Evolutionary conservation across 2,888 invertebrate genomes (phyloP).

Genomic region (Thymelicus acteon): DNA sequence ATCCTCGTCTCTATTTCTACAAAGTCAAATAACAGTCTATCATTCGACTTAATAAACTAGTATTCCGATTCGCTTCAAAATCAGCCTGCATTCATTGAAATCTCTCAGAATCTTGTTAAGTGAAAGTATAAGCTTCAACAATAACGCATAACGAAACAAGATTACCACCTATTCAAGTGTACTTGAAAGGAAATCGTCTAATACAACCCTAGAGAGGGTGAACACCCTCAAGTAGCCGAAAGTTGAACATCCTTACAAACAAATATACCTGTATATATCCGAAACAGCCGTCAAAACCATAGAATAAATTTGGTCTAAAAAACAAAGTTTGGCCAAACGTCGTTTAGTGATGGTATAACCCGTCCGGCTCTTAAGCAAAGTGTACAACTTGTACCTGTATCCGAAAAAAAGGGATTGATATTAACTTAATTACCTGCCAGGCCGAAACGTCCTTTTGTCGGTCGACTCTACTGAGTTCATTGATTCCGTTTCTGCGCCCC

Average conservation of each 20-base stretch:
- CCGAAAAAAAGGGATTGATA: conserved; percentile 67
- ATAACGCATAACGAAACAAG: conserved; percentile 26
- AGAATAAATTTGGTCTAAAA: too few species aligned
- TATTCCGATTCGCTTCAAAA: not conserved
- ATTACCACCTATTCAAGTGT: conserved; percentile 33
- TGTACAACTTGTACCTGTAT: conserved; percentile 25
- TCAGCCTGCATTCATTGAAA: not conserved
- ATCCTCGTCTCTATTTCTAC: too few species aligned
- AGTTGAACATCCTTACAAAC: conserved; percentile 33
- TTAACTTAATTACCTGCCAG: conserved; percentile 81
- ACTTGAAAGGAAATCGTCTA: conserved; percentile 34
- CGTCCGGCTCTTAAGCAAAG: conserved; percentile 23
- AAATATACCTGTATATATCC: not conserved
- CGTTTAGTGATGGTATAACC: conserved; percentile 28
- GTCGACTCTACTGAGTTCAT: conserved; percentile 79
- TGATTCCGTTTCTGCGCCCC: conserved; percentile 80
- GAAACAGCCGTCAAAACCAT: too few species aligned
- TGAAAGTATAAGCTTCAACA: conserved; percentile 23
- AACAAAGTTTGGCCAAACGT: too few species aligned
- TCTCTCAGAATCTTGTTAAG: not conserved
- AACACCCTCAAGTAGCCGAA: conserved; percentile 24
- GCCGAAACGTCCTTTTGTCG: conserved; percentile 81
- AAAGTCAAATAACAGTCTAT: not conserved
- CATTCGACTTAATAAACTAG: not conserved
- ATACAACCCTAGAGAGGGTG: conserved; percentile 21